phyloP scores from a whole-genome alignment of 1,140 invertebrate genomes.

The Neodiprion fabricii region DNA sequence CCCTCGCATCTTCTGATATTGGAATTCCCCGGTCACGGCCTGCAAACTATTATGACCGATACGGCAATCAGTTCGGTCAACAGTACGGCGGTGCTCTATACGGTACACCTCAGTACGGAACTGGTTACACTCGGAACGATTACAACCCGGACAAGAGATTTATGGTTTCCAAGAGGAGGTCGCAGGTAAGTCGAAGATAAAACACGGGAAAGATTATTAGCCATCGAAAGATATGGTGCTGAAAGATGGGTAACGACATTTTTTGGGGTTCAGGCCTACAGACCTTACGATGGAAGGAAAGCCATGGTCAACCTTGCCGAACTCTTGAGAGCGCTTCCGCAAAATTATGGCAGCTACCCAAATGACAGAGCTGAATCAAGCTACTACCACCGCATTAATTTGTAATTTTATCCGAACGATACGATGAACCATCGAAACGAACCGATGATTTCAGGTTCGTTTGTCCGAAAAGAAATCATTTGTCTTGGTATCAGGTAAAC shows the following conservation, averaged over 20 bases:
- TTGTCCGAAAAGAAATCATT: not conserved
- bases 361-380: not conserved
- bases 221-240: too few relatives aligned
- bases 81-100: constrained; percentile 43
- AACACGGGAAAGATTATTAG: too few relatives aligned
- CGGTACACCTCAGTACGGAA: constrained; percentile 37
- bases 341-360: not conserved
- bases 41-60: constrained; percentile 47
- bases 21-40: constrained; percentile 47
- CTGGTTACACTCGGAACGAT: constrained; percentile 39
- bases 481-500: not conserved
- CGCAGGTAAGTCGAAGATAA: constrained; percentile 35
- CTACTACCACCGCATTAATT: constrained; percentile 2
- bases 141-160: constrained; percentile 50
- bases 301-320: constrained; percentile 4
- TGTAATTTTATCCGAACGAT: constrained; percentile 1
- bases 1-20: constrained; percentile 42
- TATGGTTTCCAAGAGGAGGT: constrained; percentile 46
- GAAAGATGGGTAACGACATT: too few relatives aligned
- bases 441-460: constrained; percentile 1
- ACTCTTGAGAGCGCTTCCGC: not conserved
- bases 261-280: not conserved
- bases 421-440: not conserved
- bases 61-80: constrained; percentile 36
- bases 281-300: not conserved